Evolutionary conservation across 2,113 vertebrate species (phyloP).

Genomic region (Phainopepla nitens): DNA sequence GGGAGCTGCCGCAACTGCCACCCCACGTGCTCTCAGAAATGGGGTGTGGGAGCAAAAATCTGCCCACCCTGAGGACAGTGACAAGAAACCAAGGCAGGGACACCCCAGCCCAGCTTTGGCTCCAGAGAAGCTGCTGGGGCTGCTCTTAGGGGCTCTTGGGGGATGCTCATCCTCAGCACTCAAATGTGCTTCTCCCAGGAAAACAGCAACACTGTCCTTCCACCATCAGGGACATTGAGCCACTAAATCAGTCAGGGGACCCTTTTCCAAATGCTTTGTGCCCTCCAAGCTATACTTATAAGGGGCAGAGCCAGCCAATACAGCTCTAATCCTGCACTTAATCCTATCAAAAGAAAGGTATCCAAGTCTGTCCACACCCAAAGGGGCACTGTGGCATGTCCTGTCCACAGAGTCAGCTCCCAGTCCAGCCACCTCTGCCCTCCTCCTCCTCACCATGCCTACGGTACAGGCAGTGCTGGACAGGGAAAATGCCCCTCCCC

Average conservation of each 20-base stretch:
- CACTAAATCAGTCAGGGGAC: not conserved
- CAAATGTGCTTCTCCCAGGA: not conserved
- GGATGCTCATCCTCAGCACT: not conserved
- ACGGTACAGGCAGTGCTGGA: not conserved
- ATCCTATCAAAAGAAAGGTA: not conserved
- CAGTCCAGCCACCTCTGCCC: not conserved
- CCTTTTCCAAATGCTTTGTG: not conserved
- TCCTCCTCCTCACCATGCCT: not conserved
- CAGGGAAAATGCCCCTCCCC: not conserved
- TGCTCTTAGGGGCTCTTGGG: not conserved
- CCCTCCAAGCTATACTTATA: not conserved
- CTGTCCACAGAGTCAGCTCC: not conserved
- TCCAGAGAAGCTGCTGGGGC: not conserved
- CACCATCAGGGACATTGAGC: not conserved
- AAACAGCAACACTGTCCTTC: not conserved
- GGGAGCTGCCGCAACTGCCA: not conserved
- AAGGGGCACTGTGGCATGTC: not conserved
- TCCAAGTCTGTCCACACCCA: not conserved
- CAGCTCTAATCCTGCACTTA: not conserved
- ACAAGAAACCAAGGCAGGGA: not conserved
- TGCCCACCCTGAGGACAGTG: not conserved
- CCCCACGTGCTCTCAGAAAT: fast-evolving
- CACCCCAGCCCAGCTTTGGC: not conserved
- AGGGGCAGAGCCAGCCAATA: not conserved
- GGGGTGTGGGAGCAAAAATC: not conserved